Percentiles rank a stretch among this genome's conserved stretches.
Conservation (phyloP, 1,140 invertebrate species). For the Teleopsis dalmanni region DNA sequence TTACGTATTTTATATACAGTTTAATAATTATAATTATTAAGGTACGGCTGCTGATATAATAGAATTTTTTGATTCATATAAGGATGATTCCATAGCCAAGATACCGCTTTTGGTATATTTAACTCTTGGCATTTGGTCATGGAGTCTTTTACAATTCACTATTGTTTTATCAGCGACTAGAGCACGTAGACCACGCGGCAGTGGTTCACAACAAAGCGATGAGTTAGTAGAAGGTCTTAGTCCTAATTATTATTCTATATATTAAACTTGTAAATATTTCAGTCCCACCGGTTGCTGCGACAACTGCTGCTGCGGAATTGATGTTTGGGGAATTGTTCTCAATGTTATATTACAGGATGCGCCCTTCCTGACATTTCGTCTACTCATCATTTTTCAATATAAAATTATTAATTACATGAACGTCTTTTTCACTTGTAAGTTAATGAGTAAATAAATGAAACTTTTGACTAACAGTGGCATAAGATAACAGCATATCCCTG, state of each 20-base stretch:
- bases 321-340: constrained; percentile 73
- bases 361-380: constrained; percentile 73
- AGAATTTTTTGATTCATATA: constrained; percentile 93
- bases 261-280: background rate
- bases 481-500: background rate
- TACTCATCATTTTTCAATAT: constrained; percentile 77
- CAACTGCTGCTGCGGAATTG: constrained; percentile 67
- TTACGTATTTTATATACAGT: background rate
- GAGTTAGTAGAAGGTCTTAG: constrained; percentile 22
- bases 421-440: constrained; percentile 84
- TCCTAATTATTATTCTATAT: background rate
- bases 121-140: constrained; percentile 78
- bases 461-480: no score
- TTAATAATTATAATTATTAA: constrained; percentile 15
- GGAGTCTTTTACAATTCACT: constrained; percentile 85
- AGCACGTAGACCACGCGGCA: constrained; percentile 49
- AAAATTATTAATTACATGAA: constrained; percentile 87
- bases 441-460: background rate
- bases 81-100: constrained; percentile 69
- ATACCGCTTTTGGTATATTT: constrained; percentile 67
- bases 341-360: constrained; percentile 75
- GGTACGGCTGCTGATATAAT: constrained; percentile 89
- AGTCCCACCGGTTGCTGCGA: constrained; percentile 41
- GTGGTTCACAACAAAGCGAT: constrained; percentile 28
- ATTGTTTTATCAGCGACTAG: constrained; percentile 83